Conservation (phyloP, 2,113 vertebrate genomes). For the Microcebus ravelobensis region DNA sequence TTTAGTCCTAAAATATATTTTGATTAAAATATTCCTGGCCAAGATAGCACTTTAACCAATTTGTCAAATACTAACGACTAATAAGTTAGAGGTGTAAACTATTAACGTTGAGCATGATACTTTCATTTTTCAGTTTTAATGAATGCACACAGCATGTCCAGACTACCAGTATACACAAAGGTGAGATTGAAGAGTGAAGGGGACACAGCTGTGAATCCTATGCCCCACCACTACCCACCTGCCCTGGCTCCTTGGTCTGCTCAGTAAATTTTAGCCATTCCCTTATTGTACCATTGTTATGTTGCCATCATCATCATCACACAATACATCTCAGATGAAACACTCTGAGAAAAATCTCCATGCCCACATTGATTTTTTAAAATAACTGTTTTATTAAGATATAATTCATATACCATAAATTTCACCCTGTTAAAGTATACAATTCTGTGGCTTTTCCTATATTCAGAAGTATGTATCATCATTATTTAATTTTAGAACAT, state of each 20-base stretch:
- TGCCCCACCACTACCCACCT: background rate
- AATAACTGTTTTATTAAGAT: background rate
- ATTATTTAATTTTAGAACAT: background rate
- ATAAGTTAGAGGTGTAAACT: background rate
- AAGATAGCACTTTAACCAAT: background rate
- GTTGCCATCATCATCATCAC: background rate
- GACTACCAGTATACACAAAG: background rate
- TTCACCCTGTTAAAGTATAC: background rate
- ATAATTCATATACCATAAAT: background rate
- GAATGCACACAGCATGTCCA: background rate
- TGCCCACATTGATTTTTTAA: background rate
- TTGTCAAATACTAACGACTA: background rate
- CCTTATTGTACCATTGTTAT: background rate
- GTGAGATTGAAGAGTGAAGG: background rate
- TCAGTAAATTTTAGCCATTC: background rate
- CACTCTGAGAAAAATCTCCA: background rate
- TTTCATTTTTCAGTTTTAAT: background rate
- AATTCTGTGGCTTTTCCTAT: background rate
- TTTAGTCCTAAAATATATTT: background rate
- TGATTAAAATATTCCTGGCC: slow-evolving; percentile 1
- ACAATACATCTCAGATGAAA: background rate
- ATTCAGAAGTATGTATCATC: background rate
- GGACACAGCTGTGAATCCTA: background rate
- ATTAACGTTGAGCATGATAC: background rate
- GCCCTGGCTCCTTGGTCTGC: too few species aligned